Evolutionary conservation across 2,113 vertebrate genomes (phyloP), one percentile per base, ranked within the genome.

Genomic region (Recurvirostra avosetta): DNA sequence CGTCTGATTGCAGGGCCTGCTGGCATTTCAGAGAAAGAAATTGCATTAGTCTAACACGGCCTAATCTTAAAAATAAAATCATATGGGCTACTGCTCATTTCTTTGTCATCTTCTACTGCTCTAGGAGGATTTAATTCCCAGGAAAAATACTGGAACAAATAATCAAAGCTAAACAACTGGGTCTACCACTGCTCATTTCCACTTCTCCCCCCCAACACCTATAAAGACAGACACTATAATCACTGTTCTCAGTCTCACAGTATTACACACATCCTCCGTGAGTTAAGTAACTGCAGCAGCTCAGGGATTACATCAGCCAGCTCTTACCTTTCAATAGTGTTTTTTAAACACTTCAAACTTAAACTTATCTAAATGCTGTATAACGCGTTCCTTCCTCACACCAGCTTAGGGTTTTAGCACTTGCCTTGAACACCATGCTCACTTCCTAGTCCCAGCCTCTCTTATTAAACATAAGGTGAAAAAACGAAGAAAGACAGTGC

Each of bases 281-380:
- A 88, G 74, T 40, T 79, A 76, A 89, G 43, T 43, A 76, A 80
- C 61, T 74, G 61, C 65, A 91, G 68, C 61, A 95, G 66, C 74
- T 90, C 87, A 76, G 62, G 36, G 62, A 85, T 94, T 95, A 91
- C 81, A 93, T 82, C 81, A 96, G 53, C 66, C 58, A 88, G 36
- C 62, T 88, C 73, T 40, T 41, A 71, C 23, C 49, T 75, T 85
- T 75, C 47, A 85, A 40, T 2, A 56, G 49, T 6, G 14, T 5
- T 81, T 90, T 58, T 29, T 52, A 34, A 95, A 90, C 49, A 78
- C 53, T 82, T 90, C 26, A 58, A 59, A 84, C 10, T 83, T 72
- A 73, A 88, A 92, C 34, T 72, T 79, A 66, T 3, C 8, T 43
- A 78, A 89, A 55, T 61, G 43, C 23, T 72, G 40, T 56, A 13